phyloP scores from a whole-genome alignment of 2,888 invertebrate genomes.

The Phania funesta region DNA sequence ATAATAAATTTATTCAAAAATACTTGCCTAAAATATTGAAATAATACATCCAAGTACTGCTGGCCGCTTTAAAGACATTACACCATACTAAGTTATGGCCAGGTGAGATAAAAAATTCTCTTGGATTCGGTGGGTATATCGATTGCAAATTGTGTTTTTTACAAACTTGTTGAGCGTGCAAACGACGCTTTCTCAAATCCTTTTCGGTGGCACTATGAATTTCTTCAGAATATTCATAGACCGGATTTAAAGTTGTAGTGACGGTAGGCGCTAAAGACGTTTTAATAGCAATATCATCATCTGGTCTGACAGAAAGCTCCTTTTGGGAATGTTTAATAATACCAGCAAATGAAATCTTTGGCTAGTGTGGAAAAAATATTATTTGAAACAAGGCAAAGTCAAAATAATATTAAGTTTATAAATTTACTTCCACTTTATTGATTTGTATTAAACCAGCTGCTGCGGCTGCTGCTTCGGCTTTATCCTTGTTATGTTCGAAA shows the following conservation, averaged over 20 bases:
- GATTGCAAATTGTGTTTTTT: constrained; percentile 79
- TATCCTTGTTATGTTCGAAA: constrained; percentile 77
- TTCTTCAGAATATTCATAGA: constrained; percentile 81
- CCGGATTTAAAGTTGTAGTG: constrained; percentile 78
- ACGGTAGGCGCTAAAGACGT: constrained; percentile 40
- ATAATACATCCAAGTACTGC: constrained; percentile 90
- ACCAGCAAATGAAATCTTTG: constrained; percentile 69
- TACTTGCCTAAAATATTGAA: constrained; percentile 86
- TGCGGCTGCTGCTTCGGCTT: constrained; percentile 60
- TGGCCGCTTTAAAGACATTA: constrained; percentile 88
- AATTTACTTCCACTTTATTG: constrained; percentile 46
- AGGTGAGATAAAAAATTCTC: constrained; percentile 87
- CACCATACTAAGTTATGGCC: constrained; percentile 87
- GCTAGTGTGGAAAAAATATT: constrained; percentile 51
- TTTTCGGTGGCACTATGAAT: constrained; percentile 79
- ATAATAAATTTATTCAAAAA: too few relatives aligned
- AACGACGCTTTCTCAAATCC: constrained; percentile 82
- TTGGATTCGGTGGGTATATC: constrained; percentile 83
- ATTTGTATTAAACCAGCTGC: constrained; percentile 53
- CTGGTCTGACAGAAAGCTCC: constrained; percentile 38
- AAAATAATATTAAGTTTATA: background rate
- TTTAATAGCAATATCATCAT: background rate
- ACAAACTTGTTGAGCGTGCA: constrained; percentile 81
- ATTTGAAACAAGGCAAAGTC: background rate
- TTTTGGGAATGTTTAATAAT: constrained; percentile 67